Evolutionary conservation across 2,888 invertebrate species (phyloP), one percentile per base, ranked within the genome.

Genomic region (Magallana nippona): DNA sequence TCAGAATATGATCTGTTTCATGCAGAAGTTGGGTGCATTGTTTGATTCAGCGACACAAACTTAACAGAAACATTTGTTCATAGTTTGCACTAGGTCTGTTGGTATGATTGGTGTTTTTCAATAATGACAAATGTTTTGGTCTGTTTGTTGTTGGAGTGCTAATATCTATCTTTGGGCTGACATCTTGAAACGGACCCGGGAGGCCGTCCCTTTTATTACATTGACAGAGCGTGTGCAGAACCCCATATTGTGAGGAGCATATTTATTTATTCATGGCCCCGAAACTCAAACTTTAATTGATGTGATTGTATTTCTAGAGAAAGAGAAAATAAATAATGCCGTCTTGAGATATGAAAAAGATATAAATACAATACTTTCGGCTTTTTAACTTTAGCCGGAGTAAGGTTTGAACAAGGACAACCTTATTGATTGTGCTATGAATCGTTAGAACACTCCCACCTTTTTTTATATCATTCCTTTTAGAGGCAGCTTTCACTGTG

Each of bases 351-450:
- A 71, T 27, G 71, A 32, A 71, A 71, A 71, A 22, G 71, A 71
- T 71, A 71, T 71, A 71, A 71, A 71, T 71, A 71, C 71, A 71
- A 71, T 71, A 71, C 71, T 71, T 27, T 71, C 71, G 32, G 27
- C 71, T 71, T 71, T 71, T 71, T 71, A 71, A 71, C 71, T 71
- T 71, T 27, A 3, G 27, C 22, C 15, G 32, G 15, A 11, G 15
- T 11, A 27, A 15, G 1, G 71, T 71, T 71, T 71, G 5, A 71
- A 22, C 71, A 71, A 71, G 71, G 71, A 32, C 71, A 32, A 15
- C 32, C 27, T 13, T 71, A 71, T 71, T 71, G 71, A 71, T 71
- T 71, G 71, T 71, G 32, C 13, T 44, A 60, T 60, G 60, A 60
- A 60, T 71, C 2, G 71, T 19, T 71, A 27, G 32, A 71, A 71